phyloP scores from a whole-genome alignment of 2,797 vertebrate species.

The Pipistrellus nathusii region DNA sequence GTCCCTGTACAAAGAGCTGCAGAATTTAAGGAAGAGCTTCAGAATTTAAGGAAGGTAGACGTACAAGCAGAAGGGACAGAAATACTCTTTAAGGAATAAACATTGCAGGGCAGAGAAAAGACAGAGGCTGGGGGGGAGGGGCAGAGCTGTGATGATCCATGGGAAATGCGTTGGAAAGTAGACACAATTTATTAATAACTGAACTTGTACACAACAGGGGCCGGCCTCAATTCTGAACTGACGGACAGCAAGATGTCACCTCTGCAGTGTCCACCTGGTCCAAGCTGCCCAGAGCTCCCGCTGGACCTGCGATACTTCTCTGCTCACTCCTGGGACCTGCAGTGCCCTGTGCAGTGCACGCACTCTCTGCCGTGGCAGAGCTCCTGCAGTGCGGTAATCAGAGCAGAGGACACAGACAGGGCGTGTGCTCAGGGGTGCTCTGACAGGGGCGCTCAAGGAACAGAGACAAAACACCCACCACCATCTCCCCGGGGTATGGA shows the following conservation, averaged over 20 bases:
- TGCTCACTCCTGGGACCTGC: neutral
- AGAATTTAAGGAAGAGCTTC: neutral
- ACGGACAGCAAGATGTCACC: neutral
- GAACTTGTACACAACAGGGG: neutral
- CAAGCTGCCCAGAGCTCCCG: neutral
- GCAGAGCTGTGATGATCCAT: neutral
- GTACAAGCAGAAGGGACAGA: neutral
- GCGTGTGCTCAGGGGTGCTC: neutral
- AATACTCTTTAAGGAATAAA: neutral
- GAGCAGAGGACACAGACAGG: neutral
- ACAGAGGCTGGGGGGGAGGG: too few relatives aligned
- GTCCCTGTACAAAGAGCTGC: neutral
- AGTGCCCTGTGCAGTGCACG: neutral
- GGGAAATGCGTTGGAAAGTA: neutral
- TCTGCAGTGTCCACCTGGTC: too few relatives aligned
- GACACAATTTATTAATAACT: neutral
- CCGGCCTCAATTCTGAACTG: neutral
- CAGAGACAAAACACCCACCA: neutral
- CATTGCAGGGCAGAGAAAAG: neutral
- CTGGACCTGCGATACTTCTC: neutral
- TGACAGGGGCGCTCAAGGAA: fast-evolving
- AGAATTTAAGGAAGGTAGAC: neutral
- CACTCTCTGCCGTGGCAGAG: neutral
- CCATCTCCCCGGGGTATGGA: neutral
- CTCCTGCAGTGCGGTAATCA: neutral